Percentiles rank a stretch among this genome's conserved stretches.
Evolutionary conservation across 2,113 vertebrate species (phyloP).

Genomic region (Toxostoma redivivum): DNA sequence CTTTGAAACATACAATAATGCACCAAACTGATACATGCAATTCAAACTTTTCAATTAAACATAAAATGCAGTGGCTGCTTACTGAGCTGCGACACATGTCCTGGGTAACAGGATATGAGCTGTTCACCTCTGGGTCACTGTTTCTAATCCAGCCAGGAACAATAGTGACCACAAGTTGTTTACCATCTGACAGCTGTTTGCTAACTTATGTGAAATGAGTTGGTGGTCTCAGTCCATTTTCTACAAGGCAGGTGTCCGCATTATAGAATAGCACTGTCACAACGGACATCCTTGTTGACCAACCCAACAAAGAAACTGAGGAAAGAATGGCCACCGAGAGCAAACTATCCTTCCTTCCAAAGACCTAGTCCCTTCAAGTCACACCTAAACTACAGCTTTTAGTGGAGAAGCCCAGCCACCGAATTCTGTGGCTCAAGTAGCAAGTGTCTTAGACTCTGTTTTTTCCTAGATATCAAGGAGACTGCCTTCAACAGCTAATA

Average conservation of each 20-base stretch:
- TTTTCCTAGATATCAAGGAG: neutral
- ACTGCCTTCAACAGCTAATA: neutral
- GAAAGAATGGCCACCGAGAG: neutral
- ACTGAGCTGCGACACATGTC: neutral
- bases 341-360: neutral
- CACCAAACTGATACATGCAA: neutral
- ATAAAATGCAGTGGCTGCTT: neutral
- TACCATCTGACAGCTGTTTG: constrained; percentile 61
- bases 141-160: constrained; percentile 53
- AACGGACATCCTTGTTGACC: constrained; percentile 14
- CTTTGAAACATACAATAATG: neutral
- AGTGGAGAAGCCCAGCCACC: neutral
- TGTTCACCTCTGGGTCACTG: constrained; percentile 48
- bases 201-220: constrained; percentile 31
- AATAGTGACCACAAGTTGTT: constrained; percentile 55
- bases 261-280: constrained; percentile 7
- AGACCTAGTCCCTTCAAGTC: neutral
- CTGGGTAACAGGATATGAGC: constrained; percentile 57
- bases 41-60: neutral
- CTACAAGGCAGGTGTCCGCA: constrained; percentile 29
- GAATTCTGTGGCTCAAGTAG: neutral
- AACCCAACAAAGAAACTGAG: neutral
- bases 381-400: neutral
- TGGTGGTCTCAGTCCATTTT: constrained; percentile 35
- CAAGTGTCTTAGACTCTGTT: neutral